These are phyloP conservation scores for Silurus asotus DNA, from an alignment of 2,113 vertebrate species.

Conservation along the genomic window DNA sequence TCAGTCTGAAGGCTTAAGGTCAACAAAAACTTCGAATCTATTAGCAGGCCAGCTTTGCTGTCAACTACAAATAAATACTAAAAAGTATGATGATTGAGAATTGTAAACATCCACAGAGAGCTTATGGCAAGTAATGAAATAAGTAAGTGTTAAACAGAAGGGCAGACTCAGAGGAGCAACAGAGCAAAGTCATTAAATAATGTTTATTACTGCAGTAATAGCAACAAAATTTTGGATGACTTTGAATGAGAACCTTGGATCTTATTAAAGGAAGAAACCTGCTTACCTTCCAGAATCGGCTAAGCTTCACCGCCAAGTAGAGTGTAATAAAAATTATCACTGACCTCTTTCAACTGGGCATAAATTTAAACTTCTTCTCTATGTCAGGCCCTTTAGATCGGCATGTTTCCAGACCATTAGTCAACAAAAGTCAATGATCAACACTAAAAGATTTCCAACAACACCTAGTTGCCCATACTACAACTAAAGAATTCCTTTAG, in stretches of 20 bases:
- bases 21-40: neutral
- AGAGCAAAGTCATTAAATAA: constrained; percentile 5
- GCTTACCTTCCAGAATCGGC: neutral
- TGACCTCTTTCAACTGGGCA: neutral
- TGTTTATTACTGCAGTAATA: neutral
- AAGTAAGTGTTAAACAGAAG: neutral
- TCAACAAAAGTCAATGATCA: neutral
- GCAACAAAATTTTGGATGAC: neutral
- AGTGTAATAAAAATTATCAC: neutral
- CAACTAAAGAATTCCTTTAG: neutral
- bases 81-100: neutral
- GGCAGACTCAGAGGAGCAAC: neutral
- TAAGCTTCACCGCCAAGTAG: neutral
- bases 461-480: neutral
- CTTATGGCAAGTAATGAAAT: constrained; percentile 21
- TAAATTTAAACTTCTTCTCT: neutral
- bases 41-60: neutral
- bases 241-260: neutral
- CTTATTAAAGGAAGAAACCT: neutral
- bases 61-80: neutral
- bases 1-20: neutral
- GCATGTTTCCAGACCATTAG: neutral
- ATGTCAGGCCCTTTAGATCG: neutral
- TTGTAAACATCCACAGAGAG: neutral
- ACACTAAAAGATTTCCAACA: neutral